Conservation (phyloP, 2,113 vertebrate genomes). For the Nothocercus julius region DNA sequence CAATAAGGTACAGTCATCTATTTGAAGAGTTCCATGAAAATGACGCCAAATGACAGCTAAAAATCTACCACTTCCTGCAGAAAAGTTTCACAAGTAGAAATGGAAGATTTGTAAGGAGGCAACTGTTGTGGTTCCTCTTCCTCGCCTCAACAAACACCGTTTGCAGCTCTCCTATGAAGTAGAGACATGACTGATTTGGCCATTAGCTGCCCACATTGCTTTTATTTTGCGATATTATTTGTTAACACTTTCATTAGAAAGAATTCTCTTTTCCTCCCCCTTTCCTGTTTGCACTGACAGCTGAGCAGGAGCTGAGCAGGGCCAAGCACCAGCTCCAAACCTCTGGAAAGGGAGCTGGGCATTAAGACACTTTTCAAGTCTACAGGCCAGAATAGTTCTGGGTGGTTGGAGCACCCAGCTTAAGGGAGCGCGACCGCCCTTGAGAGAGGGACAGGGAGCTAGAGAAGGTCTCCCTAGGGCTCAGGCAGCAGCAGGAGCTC, state of each 20-base stretch:
- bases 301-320: fast-evolving
- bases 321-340: not conserved
- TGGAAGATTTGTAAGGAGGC: not conserved
- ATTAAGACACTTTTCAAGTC: not conserved
- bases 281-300: not conserved
- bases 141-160: not conserved
- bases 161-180: not conserved
- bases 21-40: conserved; percentile 13
- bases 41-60: not conserved
- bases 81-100: not conserved
- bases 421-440: no score
- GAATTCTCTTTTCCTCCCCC: not conserved
- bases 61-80: not conserved
- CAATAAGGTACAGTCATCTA: not conserved
- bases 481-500: not conserved
- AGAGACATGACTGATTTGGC: not conserved
- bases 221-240: not conserved
- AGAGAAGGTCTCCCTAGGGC: not conserved
- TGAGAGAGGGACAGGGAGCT: not conserved
- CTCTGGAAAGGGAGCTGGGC: not conserved
- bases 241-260: not conserved
- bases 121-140: not conserved
- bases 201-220: not conserved
- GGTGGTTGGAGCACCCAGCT: not conserved
- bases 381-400: not conserved